These are phyloP conservation scores for Pseudococcus longispinus DNA, from an alignment of 2,888 invertebrate species.

Conservation along the genomic window DNA sequence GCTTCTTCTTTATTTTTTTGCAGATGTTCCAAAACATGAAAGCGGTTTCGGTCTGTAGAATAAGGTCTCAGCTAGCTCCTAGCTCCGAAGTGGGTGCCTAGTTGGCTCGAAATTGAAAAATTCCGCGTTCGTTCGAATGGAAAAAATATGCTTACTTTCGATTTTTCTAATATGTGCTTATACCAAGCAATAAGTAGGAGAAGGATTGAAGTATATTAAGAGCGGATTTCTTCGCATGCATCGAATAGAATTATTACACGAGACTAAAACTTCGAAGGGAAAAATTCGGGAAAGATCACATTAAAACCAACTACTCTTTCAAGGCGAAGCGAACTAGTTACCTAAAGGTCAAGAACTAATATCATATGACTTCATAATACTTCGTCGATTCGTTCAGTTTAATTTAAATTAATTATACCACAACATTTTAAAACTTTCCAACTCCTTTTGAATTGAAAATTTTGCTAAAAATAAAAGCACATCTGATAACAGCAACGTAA, in stretches of 20 bases:
- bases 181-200: background rate
- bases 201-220: background rate
- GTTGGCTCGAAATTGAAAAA: background rate
- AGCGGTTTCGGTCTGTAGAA: background rate
- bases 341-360: no score
- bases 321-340: no score
- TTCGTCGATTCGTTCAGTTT: no score
- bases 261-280: background rate
- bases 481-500: no score
- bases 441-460: no score
- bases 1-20: background rate
- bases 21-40: constrained; percentile 13
- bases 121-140: constrained; percentile 3
- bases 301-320: no score
- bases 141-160: background rate
- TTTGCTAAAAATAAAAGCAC: no score
- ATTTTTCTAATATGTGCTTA: background rate
- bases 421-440: no score
- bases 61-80: background rate
- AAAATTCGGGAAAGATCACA: background rate
- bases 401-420: no score
- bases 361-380: no score
- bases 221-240: background rate
- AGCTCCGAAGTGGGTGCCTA: background rate
- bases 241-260: background rate